A percentile compares a stretch with the other conserved stretches of the same genome.
Conservation (phyloP, 2,113 vertebrate genomes). For the Alligator sinensis region DNA sequence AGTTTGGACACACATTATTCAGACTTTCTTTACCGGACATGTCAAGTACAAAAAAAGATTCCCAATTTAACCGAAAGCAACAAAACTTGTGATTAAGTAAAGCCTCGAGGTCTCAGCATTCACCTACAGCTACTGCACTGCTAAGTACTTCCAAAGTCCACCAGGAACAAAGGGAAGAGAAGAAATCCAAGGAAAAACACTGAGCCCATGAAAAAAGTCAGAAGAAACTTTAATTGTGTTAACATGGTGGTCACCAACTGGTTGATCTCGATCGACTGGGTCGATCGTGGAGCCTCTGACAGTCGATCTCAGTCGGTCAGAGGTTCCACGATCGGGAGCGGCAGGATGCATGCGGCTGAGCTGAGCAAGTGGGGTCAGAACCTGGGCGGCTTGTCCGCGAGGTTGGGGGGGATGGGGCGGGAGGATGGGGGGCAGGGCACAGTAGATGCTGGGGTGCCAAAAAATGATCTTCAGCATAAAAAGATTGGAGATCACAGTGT, state of each 20-base stretch:
- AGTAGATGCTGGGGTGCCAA: too few relatives aligned
- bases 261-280: too few relatives aligned
- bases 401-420: too few relatives aligned
- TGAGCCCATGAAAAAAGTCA: background rate
- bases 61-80: background rate
- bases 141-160: background rate
- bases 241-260: background rate
- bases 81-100: background rate
- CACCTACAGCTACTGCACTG: background rate
- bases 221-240: background rate
- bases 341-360: too few relatives aligned
- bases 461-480: too few relatives aligned
- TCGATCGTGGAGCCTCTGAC: too few relatives aligned
- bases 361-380: too few relatives aligned
- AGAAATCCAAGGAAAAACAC: background rate
- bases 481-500: too few relatives aligned
- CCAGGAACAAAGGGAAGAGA: background rate
- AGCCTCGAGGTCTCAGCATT: background rate
- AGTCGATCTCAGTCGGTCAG: too few relatives aligned
- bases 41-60: background rate
- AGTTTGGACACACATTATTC: background rate
- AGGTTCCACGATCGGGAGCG: too few relatives aligned
- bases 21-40: background rate
- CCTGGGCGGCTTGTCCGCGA: too few relatives aligned
- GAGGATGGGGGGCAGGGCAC: too few relatives aligned